Evolutionary conservation across 1,140 invertebrate genomes (phyloP).

Genomic region (Lysiphlebus fabarum): DNA sequence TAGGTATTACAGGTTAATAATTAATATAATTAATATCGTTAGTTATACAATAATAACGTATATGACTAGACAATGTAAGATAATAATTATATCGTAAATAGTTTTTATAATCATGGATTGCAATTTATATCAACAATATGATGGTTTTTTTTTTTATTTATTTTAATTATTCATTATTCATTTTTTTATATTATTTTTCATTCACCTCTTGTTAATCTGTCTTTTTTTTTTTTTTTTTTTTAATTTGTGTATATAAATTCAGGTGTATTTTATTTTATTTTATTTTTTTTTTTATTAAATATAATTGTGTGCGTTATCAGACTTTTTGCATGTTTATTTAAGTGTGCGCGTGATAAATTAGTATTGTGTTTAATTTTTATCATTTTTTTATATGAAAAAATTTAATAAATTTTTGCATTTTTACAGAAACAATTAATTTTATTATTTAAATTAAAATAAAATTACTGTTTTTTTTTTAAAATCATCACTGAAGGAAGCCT

Average conservation of each 20-base stretch:
- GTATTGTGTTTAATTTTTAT: no score
- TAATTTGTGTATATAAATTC: not conserved
- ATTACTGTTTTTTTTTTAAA: no score
- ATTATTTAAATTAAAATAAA: no score
- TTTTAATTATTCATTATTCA: slow-evolving; percentile 24
- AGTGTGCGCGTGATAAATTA: no score
- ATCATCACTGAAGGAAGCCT: no score
- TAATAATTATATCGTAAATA: slow-evolving; percentile 58
- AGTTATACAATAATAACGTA: slow-evolving; percentile 56
- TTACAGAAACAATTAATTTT: no score
- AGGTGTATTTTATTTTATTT: slow-evolving; percentile 2
- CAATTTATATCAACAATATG: slow-evolving; percentile 57
- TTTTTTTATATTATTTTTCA: slow-evolving; percentile 8
- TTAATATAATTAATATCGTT: slow-evolving; percentile 58
- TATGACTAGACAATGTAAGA: slow-evolving; percentile 58
- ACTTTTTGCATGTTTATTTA: no score
- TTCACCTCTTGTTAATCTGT: slow-evolving; percentile 15
- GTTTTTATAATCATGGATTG: slow-evolving; percentile 56
- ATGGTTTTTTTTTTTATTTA: slow-evolving; percentile 40
- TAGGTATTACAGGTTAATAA: slow-evolving; percentile 55
- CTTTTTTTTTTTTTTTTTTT: slow-evolving; percentile 10
- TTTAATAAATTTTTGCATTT: no score
- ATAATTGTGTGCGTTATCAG: not conserved
- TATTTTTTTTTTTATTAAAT: not conserved
- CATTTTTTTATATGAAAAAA: no score